Evolutionary conservation across 2,888 invertebrate species (phyloP).

Genomic region (Hypomecis punctinalis): DNA sequence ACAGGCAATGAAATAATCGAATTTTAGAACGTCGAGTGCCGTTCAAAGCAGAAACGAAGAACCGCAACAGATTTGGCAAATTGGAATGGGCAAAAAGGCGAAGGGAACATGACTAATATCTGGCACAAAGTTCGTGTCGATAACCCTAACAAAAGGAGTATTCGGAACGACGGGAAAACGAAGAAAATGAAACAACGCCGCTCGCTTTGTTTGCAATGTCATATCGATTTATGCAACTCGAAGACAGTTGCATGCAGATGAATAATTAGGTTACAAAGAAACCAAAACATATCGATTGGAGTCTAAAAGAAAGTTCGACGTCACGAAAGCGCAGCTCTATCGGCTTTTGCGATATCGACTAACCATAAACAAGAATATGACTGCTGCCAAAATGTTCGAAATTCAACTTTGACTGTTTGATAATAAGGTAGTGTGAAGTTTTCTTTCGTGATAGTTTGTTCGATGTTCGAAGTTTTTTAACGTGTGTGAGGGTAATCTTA

Average conservation of each 20-base stretch:
- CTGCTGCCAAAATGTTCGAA: slow-evolving; percentile 36
- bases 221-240: slow-evolving; percentile 35
- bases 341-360: slow-evolving; percentile 57
- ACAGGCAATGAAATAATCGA: slow-evolving; percentile 80
- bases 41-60: slow-evolving; percentile 78
- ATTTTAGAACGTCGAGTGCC: slow-evolving; percentile 77
- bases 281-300: slow-evolving; percentile 48
- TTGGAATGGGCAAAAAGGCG: slow-evolving; percentile 59
- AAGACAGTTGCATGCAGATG: slow-evolving; percentile 60
- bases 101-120: slow-evolving; percentile 74
- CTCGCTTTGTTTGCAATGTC: slow-evolving; percentile 44
- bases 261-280: slow-evolving; percentile 71
- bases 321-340: slow-evolving; percentile 75
- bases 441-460: slow-evolving; percentile 12
- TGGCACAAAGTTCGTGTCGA: slow-evolving; percentile 78
- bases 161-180: slow-evolving; percentile 47
- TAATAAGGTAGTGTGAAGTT: slow-evolving; percentile 39
- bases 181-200: slow-evolving; percentile 59
- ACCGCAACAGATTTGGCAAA: slow-evolving; percentile 76
- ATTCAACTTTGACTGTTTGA: slow-evolving; percentile 47
- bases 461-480: slow-evolving; percentile 41
- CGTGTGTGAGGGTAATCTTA: slow-evolving; percentile 52
- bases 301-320: slow-evolving; percentile 56
- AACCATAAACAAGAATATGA: slow-evolving; percentile 11
- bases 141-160: slow-evolving; percentile 71